Evolutionary conservation across 2,888 invertebrate species (phyloP), one percentile per base, ranked within the genome.

Genomic region (Troides helena): DNA sequence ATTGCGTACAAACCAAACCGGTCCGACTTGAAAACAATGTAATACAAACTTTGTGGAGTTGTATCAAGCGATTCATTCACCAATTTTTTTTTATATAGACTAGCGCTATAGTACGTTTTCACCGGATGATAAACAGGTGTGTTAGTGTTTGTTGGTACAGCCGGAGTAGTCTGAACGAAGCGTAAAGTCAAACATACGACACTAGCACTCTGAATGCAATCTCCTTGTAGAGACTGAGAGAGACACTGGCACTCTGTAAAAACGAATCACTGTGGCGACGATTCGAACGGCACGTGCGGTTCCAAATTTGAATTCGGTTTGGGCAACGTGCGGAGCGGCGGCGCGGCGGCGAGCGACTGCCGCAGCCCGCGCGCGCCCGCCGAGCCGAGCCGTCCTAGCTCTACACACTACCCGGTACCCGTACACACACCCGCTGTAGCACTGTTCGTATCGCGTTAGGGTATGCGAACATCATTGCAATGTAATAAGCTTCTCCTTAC

Each of bases 311-410:
- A 76, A 76, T 72, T 70, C 71, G 71, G 68, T 66, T 50, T 64
- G 30, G 57, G 71, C 74, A 68, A 75, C 82, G 81, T 82, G 80
- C 78, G 74, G 73, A 75, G 71, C 75, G 74, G 63, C 67, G 72
- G 79, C 78, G 76, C 71, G 75, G 75, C 77, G 73, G 70, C 75
- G 71, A 74, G 74, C 74, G 76, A 82, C 82, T 83, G 78, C 77
- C 78, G 76, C 72, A 71, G 72, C 74, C 74, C 89, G 85, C 89
- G 88, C 88, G 78, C 76, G 50, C 66, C 63, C 62, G 62, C 25
- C 25, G 36, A 62, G 67, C 14, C 66, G 53, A 62, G 64, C 57
- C 56, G 17, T 21, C 10, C 25, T 50, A 67, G 30, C 56, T 8
- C 36, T n/a, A 25, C 69, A 36, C 65, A 43, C 46, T 25, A 43